phyloP scores from a whole-genome alignment of 1,140 invertebrate species.

The Drosophila trapezifrons region DNA sequence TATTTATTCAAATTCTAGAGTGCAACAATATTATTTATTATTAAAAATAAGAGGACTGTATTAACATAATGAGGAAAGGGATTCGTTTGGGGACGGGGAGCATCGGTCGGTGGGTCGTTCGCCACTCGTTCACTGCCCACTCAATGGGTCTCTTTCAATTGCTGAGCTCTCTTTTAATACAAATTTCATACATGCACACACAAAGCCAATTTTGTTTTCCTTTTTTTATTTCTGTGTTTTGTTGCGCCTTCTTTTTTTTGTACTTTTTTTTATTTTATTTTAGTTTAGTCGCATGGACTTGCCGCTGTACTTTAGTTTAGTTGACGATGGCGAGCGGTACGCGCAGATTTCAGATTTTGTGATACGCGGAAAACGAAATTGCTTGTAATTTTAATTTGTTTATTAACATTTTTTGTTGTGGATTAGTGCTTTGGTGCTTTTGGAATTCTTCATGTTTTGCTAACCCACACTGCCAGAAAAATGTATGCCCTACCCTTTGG shows the following conservation, averaged over 20 bases:
- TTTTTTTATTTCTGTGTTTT: conserved; percentile 49
- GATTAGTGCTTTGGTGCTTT: background rate
- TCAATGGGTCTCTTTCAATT: conserved; percentile 65
- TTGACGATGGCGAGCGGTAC: conserved; percentile 73
- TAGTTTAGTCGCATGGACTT: conserved; percentile 79
- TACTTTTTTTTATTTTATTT: conserved; percentile 55
- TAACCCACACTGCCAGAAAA: conserved; percentile 33
- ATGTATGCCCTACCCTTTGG: conserved; percentile 32
- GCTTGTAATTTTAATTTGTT: conserved; percentile 26
- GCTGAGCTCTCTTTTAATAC: conserved; percentile 67
- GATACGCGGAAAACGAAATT: conserved; percentile 34
- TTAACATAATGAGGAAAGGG: conserved; percentile 22
- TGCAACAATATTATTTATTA: background rate
- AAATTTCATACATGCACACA: conserved; percentile 78
- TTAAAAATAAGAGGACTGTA: conserved; percentile 8
- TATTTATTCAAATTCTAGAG: background rate
- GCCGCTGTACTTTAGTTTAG: conserved; percentile 78
- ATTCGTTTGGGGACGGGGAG: conserved; percentile 16
- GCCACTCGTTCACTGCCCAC: conserved; percentile 37
- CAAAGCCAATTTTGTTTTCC: conserved; percentile 64
- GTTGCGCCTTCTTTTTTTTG: conserved; percentile 27
- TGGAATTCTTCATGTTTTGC: background rate
- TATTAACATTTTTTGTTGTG: conserved; percentile 6
- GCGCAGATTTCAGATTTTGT: conserved; percentile 68
- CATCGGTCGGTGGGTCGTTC: conserved; percentile 48